phyloP scores from a whole-genome alignment of 2,888 invertebrate genomes.

The Malthinus seriepunctatus region DNA sequence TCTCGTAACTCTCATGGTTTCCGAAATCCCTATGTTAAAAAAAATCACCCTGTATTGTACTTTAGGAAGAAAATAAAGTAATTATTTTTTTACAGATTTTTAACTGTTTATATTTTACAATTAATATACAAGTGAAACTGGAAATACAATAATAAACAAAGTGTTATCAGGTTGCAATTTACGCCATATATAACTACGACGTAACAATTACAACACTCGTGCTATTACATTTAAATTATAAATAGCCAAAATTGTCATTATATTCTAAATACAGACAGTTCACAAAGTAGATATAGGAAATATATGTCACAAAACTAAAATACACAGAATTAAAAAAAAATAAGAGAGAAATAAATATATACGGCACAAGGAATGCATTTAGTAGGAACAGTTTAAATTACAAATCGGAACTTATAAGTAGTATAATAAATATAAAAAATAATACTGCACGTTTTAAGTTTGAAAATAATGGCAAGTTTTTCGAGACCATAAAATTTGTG shows the following conservation, averaged over 20 bases:
- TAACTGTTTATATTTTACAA: constrained; percentile 45
- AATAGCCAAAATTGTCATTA: constrained; percentile 20
- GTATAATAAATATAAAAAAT: constrained; percentile 23
- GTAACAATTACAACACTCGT: constrained; percentile 11
- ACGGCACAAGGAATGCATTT: neutral
- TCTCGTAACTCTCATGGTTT: no score
- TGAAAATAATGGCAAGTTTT: constrained; percentile 13
- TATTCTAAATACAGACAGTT: constrained; percentile 29
- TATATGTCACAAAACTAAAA: neutral
- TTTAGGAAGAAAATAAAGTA: no score
- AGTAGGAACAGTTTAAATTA: constrained; percentile 1
- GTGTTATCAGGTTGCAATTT: constrained; percentile 6
- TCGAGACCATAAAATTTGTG: neutral
- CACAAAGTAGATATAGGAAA: constrained; percentile 22
- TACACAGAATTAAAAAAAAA: neutral
- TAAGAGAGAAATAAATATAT: neutral
- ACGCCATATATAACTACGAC: constrained; percentile 27
- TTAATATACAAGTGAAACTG: constrained; percentile 26
- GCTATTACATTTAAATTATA: constrained; percentile 23
- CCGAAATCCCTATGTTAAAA: no score
- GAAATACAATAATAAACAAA: constrained; percentile 23
- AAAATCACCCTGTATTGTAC: no score
- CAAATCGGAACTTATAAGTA: neutral
- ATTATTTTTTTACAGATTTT: constrained; percentile 1
- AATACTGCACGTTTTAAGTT: constrained; percentile 23